phyloP scores from a whole-genome alignment of 1,140 invertebrate species.

The Andricus grossulariae region DNA sequence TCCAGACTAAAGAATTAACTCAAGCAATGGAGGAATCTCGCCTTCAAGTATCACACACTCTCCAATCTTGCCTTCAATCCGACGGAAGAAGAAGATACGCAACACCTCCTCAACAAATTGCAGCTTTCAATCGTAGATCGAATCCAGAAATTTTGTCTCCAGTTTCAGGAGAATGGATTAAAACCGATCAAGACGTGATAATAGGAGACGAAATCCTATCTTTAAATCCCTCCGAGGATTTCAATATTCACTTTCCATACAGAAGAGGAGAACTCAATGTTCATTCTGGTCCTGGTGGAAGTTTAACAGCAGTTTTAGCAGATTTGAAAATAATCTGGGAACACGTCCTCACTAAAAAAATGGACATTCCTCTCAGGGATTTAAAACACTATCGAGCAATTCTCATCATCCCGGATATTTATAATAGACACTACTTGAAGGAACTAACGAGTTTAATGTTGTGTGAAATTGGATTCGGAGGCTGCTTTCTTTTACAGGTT shows the following conservation, averaged over 20 bases:
- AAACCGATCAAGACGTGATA: conserved; percentile 79
- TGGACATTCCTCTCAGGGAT: conserved; percentile 86
- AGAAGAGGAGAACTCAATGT: conserved; percentile 91
- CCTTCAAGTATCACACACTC: conserved; percentile 86
- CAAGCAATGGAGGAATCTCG: conserved; percentile 90
- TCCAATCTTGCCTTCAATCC: conserved; percentile 89
- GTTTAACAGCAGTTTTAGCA: conserved; percentile 87
- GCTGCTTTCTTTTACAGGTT: conserved; percentile 92
- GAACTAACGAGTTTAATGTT: conserved; percentile 90
- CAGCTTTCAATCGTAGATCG: conserved; percentile 88
- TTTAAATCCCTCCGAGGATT: conserved; percentile 83
- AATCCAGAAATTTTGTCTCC: conserved; percentile 80
- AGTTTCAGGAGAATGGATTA: conserved; percentile 78
- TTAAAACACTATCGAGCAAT: conserved; percentile 91
- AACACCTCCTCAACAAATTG: conserved; percentile 91
- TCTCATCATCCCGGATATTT: conserved; percentile 93
- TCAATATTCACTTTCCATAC: conserved; percentile 93
- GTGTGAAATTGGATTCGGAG: conserved; percentile 89
- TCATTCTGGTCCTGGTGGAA: conserved; percentile 88
- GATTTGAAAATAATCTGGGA: conserved; percentile 93
- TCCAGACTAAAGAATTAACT: conserved; percentile 79
- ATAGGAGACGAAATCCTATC: conserved; percentile 85
- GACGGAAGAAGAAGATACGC: conserved; percentile 88
- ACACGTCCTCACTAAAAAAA: conserved; percentile 84
- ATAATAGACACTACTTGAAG: conserved; percentile 90